A percentile compares a stretch with the other conserved stretches of the same genome.
These are phyloP conservation scores for Dryobota labecula DNA, from an alignment of 2,888 invertebrate genomes.

Conservation along the genomic window DNA sequence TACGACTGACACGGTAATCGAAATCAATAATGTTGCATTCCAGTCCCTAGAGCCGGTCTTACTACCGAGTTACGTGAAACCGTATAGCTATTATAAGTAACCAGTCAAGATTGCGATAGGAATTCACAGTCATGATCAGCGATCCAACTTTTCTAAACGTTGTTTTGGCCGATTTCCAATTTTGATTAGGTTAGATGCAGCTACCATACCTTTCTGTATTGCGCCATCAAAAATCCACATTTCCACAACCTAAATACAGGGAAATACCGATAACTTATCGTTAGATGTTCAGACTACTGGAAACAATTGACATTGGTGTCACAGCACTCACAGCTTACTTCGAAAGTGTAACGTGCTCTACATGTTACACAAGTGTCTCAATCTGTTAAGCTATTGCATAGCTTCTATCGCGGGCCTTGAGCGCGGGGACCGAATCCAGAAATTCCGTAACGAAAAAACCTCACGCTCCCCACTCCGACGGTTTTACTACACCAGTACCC, in stretches of 20 bases:
- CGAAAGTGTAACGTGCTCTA: neutral
- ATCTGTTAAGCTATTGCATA: too few species aligned
- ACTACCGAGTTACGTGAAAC: slow-evolving; percentile 9
- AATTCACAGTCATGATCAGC: slow-evolving; percentile 23
- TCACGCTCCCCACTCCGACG: too few species aligned
- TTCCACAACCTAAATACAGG: neutral
- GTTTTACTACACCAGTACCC: too few species aligned
- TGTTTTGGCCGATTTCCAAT: neutral
- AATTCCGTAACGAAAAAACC: too few species aligned
- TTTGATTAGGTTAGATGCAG: neutral
- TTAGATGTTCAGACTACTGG: neutral
- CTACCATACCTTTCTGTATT: neutral
- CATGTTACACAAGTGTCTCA: neutral
- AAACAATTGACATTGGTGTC: neutral
- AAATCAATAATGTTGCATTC: slow-evolving; percentile 61
- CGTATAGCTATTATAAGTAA: neutral
- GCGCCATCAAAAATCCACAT: neutral
- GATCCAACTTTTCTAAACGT: neutral
- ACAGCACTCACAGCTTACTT: slow-evolving; percentile 9
- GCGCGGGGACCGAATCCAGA: too few species aligned
- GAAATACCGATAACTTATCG: slow-evolving; percentile 4
- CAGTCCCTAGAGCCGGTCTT: slow-evolving; percentile 27
- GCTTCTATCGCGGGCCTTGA: too few species aligned
- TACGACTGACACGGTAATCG: slow-evolving; percentile 44
- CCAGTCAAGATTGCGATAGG: slow-evolving; percentile 22